Conservation (phyloP, 2,888 invertebrate genomes). For the Colostygia pectinataria region DNA sequence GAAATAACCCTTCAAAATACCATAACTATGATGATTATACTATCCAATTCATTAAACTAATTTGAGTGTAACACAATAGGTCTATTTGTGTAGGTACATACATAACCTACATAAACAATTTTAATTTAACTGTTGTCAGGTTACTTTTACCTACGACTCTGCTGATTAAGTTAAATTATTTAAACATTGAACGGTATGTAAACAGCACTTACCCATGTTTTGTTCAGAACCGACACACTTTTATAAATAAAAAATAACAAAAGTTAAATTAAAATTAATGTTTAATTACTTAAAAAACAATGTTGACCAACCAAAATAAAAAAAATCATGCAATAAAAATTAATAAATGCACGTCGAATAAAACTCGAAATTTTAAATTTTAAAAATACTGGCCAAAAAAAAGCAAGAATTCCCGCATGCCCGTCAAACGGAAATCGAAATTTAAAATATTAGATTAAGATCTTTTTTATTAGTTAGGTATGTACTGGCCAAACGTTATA, state of each 20-base stretch:
- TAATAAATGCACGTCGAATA: too few species aligned
- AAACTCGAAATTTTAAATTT: too few species aligned
- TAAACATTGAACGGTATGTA: background rate
- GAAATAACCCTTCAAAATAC: too few species aligned
- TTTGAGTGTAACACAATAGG: conserved; percentile 15
- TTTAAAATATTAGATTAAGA: too few species aligned
- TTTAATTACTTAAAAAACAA: background rate
- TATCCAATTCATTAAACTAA: conserved; percentile 26
- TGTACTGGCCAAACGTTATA: too few species aligned
- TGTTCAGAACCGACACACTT: background rate
- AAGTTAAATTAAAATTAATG: background rate
- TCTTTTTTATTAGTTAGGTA: too few species aligned
- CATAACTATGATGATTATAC: too few species aligned
- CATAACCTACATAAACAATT: too few species aligned
- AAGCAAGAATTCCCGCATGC: too few species aligned
- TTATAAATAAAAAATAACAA: background rate
- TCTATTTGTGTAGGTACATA: background rate
- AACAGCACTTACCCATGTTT: conserved; percentile 26
- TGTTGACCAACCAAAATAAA: background rate
- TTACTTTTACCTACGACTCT: background rate
- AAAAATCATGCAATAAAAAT: background rate
- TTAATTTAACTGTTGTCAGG: conserved; percentile 16
- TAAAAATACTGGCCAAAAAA: too few species aligned
- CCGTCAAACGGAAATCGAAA: too few species aligned
- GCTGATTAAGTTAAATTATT: background rate